These are phyloP conservation scores for Brenthis daphne DNA, from an alignment of 2,888 invertebrate species.

Conservation along the genomic window DNA sequence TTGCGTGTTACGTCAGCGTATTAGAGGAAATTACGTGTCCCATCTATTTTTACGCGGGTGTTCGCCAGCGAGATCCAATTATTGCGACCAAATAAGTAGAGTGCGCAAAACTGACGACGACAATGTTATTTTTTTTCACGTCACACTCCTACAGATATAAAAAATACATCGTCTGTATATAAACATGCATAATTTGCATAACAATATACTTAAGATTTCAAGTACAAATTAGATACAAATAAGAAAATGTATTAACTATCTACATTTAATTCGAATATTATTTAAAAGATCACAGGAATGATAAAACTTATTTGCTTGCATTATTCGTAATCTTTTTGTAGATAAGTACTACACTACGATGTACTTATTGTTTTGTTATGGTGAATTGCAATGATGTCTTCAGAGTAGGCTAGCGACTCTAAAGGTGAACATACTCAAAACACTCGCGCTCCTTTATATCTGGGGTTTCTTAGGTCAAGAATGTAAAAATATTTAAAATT, in stretches of 20 bases:
- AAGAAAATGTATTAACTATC: too few species aligned
- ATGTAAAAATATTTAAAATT: slow-evolving; percentile 4
- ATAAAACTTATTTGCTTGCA: not conserved
- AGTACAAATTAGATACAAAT: too few species aligned
- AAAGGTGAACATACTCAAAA: slow-evolving; percentile 64
- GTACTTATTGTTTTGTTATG: slow-evolving; percentile 25
- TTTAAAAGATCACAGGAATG: not conserved
- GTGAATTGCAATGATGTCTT: slow-evolving; percentile 55
- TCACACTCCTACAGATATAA: not conserved
- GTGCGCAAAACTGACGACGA: slow-evolving; percentile 26
- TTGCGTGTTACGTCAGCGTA: slow-evolving; percentile 43
- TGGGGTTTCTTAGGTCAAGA: slow-evolving; percentile 43
- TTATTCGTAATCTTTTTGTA: not conserved
- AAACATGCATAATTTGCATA: too few species aligned
- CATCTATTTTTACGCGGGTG: slow-evolving; percentile 43
- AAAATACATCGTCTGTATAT: too few species aligned
- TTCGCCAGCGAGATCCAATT: slow-evolving; percentile 38
- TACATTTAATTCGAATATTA: too few species aligned
- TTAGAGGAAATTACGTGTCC: slow-evolving; percentile 52
- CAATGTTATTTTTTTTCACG: slow-evolving; percentile 24
- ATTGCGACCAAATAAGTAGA: slow-evolving; percentile 39
- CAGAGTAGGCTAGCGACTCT: slow-evolving; percentile 61
- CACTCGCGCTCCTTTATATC: slow-evolving; percentile 44
- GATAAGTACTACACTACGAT: slow-evolving; percentile 8
- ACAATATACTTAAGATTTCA: too few species aligned